phyloP scores from a whole-genome alignment of 64 coral and sea anemone genomes.

The Anthopleura sola region DNA sequence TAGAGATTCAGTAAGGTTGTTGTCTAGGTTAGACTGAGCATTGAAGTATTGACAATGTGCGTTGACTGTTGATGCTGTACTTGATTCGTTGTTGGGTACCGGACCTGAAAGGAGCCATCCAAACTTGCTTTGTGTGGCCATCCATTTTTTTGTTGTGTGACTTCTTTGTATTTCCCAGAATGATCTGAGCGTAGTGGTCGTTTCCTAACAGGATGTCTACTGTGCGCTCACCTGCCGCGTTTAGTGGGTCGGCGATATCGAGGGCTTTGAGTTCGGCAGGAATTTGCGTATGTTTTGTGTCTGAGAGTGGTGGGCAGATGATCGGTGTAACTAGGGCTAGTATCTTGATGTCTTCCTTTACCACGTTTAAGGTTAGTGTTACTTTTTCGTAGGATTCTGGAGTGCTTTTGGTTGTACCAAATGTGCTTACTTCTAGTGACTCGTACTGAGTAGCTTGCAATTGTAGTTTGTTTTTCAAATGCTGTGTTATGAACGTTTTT shows the following conservation, averaged over 20 bases:
- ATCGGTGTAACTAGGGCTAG: conserved; percentile 45
- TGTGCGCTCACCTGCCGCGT: too few relatives aligned
- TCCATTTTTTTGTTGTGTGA: too few relatives aligned
- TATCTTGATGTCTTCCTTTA: background rate
- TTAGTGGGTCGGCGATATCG: too few relatives aligned
- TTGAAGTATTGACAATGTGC: too few relatives aligned
- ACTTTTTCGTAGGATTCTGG: conserved; percentile 20
- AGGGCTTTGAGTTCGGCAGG: too few relatives aligned
- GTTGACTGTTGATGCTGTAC: too few relatives aligned
- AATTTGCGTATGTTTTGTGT: too few relatives aligned
- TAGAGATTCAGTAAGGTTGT: too few relatives aligned
- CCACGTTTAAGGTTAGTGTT: background rate
- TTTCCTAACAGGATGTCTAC: too few relatives aligned
- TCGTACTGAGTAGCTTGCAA: background rate
- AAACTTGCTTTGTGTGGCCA: conserved; percentile 58
- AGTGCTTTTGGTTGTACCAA: conserved; percentile 34
- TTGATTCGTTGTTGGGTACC: conserved; percentile 2
- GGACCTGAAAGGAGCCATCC: conserved; percentile 65
- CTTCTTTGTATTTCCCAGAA: too few relatives aligned
- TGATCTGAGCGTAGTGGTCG: too few relatives aligned
- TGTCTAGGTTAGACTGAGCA: too few relatives aligned
- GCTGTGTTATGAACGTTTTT: conserved; percentile 43
- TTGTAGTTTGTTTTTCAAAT: conserved; percentile 20
- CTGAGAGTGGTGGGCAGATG: conserved; percentile 50
- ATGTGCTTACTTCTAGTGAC: conserved; percentile 24